Conservation (phyloP, 2,888 invertebrate genomes). For the Cetonia aurata region DNA sequence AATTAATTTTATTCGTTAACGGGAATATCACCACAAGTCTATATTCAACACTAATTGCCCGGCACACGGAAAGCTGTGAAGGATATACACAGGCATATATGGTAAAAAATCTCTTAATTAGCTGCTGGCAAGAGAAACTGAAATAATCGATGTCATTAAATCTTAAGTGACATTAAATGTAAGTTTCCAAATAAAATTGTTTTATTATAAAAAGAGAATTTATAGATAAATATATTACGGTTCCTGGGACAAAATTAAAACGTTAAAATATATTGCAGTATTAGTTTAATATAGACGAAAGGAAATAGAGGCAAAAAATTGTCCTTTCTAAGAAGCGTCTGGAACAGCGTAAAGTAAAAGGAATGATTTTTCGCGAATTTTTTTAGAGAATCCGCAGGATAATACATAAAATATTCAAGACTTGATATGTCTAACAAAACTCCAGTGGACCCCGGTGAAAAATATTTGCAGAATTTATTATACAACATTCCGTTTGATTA, state of each 20-base stretch:
- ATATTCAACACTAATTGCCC: conserved; percentile 6
- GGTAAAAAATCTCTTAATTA: conserved; percentile 25
- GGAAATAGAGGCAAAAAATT: too few relatives aligned
- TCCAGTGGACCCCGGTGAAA: conserved; percentile 14
- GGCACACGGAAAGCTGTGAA: conserved; percentile 20
- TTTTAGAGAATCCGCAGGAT: neutral
- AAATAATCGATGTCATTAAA: conserved; percentile 27
- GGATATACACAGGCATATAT: neutral
- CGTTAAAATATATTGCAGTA: conserved; percentile 14
- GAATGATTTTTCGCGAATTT: too few relatives aligned
- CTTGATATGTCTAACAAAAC: conserved; percentile 16
- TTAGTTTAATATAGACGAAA: neutral
- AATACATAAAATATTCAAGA: conserved; percentile 25
- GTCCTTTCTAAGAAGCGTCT: too few relatives aligned
- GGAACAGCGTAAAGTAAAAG: too few relatives aligned
- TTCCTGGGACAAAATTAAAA: conserved; percentile 11
- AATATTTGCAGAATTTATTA: conserved; percentile 40
- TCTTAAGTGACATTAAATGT: conserved; percentile 31
- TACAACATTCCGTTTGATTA: conserved; percentile 34
- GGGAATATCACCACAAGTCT: conserved; percentile 5
- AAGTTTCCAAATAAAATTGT: conserved; percentile 14
- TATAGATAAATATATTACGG: conserved; percentile 13
- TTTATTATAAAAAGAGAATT: conserved; percentile 24
- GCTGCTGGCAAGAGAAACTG: conserved; percentile 7
- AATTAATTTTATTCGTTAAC: conserved; percentile 35